These are phyloP conservation scores for Thamnophis elegans DNA, from an alignment of 2,797 vertebrate species.

Conservation along the genomic window DNA sequence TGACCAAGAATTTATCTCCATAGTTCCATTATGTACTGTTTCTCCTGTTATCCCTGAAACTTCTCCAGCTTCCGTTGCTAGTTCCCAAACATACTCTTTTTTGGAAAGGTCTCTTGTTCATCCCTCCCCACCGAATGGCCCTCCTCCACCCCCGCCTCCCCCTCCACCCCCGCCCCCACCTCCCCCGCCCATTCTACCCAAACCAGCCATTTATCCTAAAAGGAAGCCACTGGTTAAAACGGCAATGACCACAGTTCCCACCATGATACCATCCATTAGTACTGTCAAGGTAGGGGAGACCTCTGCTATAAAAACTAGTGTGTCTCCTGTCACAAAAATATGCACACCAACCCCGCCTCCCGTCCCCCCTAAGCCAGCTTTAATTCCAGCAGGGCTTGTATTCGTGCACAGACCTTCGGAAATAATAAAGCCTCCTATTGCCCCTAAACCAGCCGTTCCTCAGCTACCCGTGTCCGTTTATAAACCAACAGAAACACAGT, in stretches of 20 bases:
- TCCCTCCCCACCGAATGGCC: conserved; percentile 51
- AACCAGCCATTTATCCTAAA: conserved; percentile 87
- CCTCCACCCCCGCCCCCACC: conserved; percentile 75
- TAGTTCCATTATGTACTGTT: conserved; percentile 60
- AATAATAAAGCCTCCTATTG: conserved; percentile 87
- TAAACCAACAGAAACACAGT: conserved; percentile 74
- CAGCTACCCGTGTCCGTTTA: conserved; percentile 61
- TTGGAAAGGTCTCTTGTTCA: conserved; percentile 79
- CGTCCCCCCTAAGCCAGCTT: conserved; percentile 92
- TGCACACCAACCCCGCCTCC: conserved; percentile 84
- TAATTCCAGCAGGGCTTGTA: conserved; percentile 88
- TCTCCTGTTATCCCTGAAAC: conserved; percentile 67
- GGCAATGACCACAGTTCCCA: conserved; percentile 63
- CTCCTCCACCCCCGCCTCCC: conserved; percentile 40
- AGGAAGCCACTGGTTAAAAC: conserved; percentile 76
- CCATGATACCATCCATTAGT: conserved; percentile 50
- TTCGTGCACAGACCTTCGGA: conserved; percentile 89
- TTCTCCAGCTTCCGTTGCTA: conserved; percentile 69
- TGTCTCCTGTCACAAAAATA: conserved; percentile 71
- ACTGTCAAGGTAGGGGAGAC: conserved; percentile 57
- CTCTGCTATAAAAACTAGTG: conserved; percentile 54
- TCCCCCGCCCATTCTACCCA: conserved; percentile 84
- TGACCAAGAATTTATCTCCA: conserved; percentile 40
- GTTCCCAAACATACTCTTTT: conserved; percentile 73
- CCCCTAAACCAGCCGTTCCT: conserved; percentile 81